Percentiles rank a stretch among this genome's conserved stretches.
These are phyloP conservation scores for Physocephala rufipes DNA, from an alignment of 2,888 invertebrate genomes.

Conservation along the genomic window DNA sequence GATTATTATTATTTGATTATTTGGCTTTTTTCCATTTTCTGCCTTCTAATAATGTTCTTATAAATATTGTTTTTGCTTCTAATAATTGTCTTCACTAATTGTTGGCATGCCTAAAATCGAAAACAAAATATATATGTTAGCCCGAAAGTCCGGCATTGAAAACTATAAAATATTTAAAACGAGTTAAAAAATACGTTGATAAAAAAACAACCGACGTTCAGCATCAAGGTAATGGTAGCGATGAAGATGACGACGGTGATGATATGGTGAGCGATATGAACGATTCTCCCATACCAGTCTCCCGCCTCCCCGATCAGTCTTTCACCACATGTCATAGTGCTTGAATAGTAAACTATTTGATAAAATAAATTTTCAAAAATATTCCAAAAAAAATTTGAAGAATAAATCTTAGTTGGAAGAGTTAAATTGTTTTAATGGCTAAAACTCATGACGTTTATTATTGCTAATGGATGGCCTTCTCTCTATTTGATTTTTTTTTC, in stretches of 20 bases:
- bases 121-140: conserved; percentile 48
- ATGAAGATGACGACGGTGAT: conserved; percentile 67
- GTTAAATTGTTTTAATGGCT: not conserved
- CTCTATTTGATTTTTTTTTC: not conserved
- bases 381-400: no score
- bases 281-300: not conserved
- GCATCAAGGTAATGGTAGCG: conserved; percentile 61
- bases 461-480: conserved; percentile 4
- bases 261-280: conserved; percentile 74
- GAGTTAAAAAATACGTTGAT: conserved; percentile 65
- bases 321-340: not conserved
- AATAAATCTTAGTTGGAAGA: not conserved
- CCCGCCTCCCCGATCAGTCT: not conserved
- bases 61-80: not conserved
- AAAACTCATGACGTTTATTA: not conserved
- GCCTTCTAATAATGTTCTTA: no score
- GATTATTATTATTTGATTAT: no score
- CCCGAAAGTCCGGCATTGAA: conserved; percentile 64
- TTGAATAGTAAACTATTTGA: not conserved
- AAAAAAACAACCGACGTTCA: conserved; percentile 61
- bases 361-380: no score
- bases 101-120: conserved; percentile 10
- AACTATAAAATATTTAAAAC: conserved; percentile 65
- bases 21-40: no score
- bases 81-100: not conserved